Evolutionary conservation across 1,140 invertebrate species (phyloP).

Genomic region (Formica selysi): DNA sequence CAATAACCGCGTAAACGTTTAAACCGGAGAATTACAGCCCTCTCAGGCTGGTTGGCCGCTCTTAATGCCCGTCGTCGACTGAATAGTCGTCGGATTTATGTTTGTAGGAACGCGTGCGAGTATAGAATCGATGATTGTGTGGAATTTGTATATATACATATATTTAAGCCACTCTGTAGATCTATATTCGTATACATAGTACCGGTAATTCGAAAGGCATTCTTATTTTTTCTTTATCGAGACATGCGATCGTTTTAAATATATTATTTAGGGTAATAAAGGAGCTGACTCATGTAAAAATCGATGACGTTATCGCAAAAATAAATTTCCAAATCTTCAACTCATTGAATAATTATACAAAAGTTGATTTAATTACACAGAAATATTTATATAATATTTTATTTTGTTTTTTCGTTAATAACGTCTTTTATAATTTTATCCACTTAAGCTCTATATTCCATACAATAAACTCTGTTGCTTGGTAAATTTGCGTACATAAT

Average conservation of each 20-base stretch:
- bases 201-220: conserved; percentile 13
- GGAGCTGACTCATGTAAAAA: background rate
- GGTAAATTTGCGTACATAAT: conserved; percentile 10
- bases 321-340: background rate
- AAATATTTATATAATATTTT: too few species aligned
- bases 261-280: background rate
- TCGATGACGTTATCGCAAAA: background rate
- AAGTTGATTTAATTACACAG: too few species aligned
- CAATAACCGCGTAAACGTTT: conserved; percentile 68
- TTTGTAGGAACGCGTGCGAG: background rate
- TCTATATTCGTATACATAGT: background rate
- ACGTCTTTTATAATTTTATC: conserved; percentile 10
- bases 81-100: conserved; percentile 58
- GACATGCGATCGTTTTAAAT: background rate
- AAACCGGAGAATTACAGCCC: conserved; percentile 65
- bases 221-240: conserved; percentile 1
- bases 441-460: background rate
- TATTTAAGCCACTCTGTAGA: background rate
- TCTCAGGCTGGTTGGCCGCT: conserved; percentile 33
- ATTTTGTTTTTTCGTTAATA: background rate
- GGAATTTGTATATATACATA: conserved; percentile 1
- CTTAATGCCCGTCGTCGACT: conserved; percentile 61
- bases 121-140: conserved; percentile 39
- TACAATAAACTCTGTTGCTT: background rate
- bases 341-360: background rate